Base-by-base conservation (phyloP, 1,140 invertebrate species). In the Neuroterus valhalla region DNA sequence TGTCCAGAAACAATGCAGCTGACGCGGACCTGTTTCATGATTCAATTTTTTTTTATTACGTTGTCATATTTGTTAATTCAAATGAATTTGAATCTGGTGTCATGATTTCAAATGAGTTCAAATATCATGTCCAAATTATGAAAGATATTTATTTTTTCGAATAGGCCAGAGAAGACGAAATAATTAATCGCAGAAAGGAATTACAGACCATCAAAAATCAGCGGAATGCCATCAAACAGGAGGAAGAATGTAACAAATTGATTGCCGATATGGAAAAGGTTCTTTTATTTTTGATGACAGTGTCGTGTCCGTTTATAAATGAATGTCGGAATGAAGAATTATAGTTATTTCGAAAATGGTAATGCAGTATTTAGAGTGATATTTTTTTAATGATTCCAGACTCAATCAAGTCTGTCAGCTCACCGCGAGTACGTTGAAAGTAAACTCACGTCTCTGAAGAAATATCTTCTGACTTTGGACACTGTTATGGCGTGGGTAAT, bases 151-250 rank as follows among this genome's bases (percentile, higher is more conserved):
- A 14, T 31, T 62, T 62, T 15, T 62, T n/a, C 50, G 31, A 62
- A n/a, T 62, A 96, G 95, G 94, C 94, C 43, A 91, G 93, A 70
- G 92, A 94, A 87, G 93, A 94, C 86, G 94, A 95, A 81, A 87
- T 95, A 42, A 78, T 87, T 15, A 85, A 85, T 31, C 91, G 91
- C 82, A 91, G 89, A 79, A 89, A 90, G 44, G 91, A 92, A 52
- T 86, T 94, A 78, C 91, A 93, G 82, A 87, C 87, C 17, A 84
- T 93, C 38, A 88, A 91, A 74, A 90, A 81, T 73, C 90, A 89
- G 78, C 85, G 87, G 43, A 82, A 86, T 71, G 82, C 85, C 78
- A 81, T 85, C 8, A 81, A 85, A 55, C 84, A 81, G 15, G 89
- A 92, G 71, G 88, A 90, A 66, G 86, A 88, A 73, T 81, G 89